Conservation (phyloP, 2,797 vertebrate genomes). For the Limosa lapponica region DNA sequence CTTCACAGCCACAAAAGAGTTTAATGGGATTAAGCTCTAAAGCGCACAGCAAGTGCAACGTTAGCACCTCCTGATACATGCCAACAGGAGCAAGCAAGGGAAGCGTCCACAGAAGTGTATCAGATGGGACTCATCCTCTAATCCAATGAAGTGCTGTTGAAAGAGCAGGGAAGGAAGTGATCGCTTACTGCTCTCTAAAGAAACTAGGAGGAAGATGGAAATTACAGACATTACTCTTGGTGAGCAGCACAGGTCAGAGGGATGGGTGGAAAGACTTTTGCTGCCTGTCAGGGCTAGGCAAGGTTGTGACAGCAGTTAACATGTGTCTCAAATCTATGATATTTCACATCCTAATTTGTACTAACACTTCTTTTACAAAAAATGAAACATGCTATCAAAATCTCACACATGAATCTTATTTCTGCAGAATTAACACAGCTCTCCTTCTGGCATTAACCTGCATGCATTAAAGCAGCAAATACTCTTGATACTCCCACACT, state of each 20-base stretch:
- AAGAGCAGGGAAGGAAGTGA: background rate
- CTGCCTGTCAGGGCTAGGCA: background rate
- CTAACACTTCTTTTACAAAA: background rate
- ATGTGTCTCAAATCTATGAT: background rate
- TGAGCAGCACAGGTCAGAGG: background rate
- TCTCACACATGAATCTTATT: background rate
- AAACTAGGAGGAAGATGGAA: background rate
- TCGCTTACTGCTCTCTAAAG: background rate
- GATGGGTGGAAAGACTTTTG: background rate
- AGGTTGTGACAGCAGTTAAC: background rate
- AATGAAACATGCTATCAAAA: background rate
- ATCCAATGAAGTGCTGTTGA: background rate
- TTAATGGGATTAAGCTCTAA: background rate
- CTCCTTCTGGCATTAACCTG: background rate
- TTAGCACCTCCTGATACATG: background rate
- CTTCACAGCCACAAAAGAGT: background rate
- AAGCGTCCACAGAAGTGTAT: background rate
- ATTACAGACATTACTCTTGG: background rate
- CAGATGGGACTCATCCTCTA: accelerated
- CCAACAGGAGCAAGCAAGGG: background rate
- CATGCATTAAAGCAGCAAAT: background rate
- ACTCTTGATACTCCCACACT: background rate
- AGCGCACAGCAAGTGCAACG: background rate
- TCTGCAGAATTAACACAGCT: background rate
- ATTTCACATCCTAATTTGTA: background rate